phyloP scores from a whole-genome alignment of 2,888 invertebrate genomes.

The Tinea pellionella region DNA sequence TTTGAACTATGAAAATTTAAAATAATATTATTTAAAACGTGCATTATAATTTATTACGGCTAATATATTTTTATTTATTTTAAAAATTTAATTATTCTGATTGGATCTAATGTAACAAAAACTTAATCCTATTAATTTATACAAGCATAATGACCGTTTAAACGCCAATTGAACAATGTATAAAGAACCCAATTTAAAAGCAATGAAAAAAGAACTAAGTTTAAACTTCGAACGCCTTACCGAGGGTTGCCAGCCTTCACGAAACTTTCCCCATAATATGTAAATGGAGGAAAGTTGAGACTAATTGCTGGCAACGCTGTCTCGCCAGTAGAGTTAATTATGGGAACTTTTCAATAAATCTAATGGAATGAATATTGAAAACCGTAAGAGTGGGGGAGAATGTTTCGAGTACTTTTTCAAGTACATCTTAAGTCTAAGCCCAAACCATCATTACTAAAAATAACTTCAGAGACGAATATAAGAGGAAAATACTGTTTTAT shows the following conservation, averaged over 20 bases:
- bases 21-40: too few species aligned
- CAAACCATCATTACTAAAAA: neutral
- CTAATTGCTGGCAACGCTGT: slow-evolving; percentile 29
- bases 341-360: neutral
- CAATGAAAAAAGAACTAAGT: slow-evolving; percentile 40
- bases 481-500: too few species aligned
- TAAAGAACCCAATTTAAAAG: slow-evolving; percentile 9
- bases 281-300: slow-evolving; percentile 54
- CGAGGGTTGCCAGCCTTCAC: slow-evolving; percentile 24
- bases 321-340: slow-evolving; percentile 7
- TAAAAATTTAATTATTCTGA: too few species aligned
- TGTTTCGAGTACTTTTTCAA: neutral
- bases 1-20: neutral
- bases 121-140: too few species aligned
- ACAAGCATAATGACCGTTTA: too few species aligned
- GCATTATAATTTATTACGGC: too few species aligned
- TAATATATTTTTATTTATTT: too few species aligned
- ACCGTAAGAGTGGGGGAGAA: neutral
- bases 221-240: slow-evolving; percentile 34
- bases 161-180: neutral
- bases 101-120: too few species aligned
- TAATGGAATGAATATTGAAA: neutral
- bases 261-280: slow-evolving; percentile 60
- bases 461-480: neutral
- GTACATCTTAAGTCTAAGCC: neutral